These are phyloP conservation scores for Drosophila lowei DNA, from an alignment of 1,140 invertebrate species.

Conservation along the genomic window DNA sequence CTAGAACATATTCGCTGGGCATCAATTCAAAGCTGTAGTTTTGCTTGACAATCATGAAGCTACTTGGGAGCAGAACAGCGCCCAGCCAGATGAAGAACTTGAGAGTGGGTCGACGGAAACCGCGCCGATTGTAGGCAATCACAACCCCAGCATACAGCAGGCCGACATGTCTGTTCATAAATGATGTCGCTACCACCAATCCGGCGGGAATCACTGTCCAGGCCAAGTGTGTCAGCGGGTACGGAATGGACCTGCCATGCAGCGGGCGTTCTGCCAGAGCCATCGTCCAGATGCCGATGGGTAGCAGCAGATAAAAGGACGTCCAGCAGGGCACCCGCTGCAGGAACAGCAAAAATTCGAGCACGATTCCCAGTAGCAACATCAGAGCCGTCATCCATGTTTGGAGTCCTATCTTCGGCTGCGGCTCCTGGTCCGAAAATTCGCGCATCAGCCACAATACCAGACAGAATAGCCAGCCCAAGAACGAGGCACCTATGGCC, in stretches of 20 bases:
- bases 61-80: slow-evolving; percentile 61
- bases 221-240: slow-evolving; percentile 33
- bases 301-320: slow-evolving; percentile 62
- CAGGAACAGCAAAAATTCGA: slow-evolving; percentile 20
- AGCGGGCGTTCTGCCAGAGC: slow-evolving; percentile 36
- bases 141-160: slow-evolving; percentile 31
- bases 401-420: background rate
- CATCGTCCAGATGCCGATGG: slow-evolving; percentile 47
- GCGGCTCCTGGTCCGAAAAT: background rate
- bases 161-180: slow-evolving; percentile 19
- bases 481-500: slow-evolving; percentile 85
- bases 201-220: slow-evolving; percentile 40
- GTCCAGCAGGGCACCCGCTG: slow-evolving; percentile 52
- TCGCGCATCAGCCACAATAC: slow-evolving; percentile 12
- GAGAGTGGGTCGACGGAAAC: slow-evolving; percentile 22
- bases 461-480: slow-evolving; percentile 87
- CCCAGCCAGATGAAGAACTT: slow-evolving; percentile 50
- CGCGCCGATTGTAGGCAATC: slow-evolving; percentile 31
- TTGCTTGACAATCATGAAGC: slow-evolving; percentile 87
- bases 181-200: slow-evolving; percentile 59
- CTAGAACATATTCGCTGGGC: slow-evolving; percentile 84
- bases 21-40: slow-evolving; percentile 33
- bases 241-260: background rate
- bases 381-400: slow-evolving; percentile 6
- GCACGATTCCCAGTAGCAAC: background rate